Conservation (phyloP, 2,888 invertebrate genomes). For the Drosophila lutescens region DNA sequence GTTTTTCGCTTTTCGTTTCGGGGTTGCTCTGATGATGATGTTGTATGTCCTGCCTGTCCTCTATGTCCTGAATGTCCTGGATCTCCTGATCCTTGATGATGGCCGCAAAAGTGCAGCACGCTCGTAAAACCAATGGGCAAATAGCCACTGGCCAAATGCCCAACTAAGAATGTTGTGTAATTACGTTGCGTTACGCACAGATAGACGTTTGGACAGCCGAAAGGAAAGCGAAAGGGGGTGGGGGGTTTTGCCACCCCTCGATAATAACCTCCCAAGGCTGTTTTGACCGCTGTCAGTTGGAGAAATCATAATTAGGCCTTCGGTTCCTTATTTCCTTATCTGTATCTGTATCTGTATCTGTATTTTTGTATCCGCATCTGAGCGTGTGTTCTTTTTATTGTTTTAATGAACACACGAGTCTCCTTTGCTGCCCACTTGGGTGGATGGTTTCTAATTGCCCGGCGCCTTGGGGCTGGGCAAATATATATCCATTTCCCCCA, state of each 20-base stretch:
- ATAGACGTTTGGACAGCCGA: conserved; percentile 63
- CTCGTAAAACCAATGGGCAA: conserved; percentile 78
- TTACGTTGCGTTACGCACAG: conserved; percentile 76
- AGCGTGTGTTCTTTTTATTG: conserved; percentile 65
- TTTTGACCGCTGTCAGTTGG: conserved; percentile 66
- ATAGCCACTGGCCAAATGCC: conserved; percentile 69
- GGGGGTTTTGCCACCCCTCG: conserved; percentile 30
- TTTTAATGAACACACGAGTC: conserved; percentile 75
- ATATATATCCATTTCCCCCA: not conserved
- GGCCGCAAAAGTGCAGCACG: conserved; percentile 78
- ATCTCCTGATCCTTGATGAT: conserved; percentile 32
- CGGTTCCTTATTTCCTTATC: conserved; percentile 21
- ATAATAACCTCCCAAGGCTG: conserved; percentile 48
- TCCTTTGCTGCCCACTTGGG: not conserved
- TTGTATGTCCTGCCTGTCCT: conserved; percentile 7
- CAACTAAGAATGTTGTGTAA: conserved; percentile 76
- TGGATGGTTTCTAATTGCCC: conserved; percentile 9
- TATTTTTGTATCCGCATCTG: conserved; percentile 14
- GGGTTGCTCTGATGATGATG: conserved; percentile 35
- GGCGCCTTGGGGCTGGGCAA: not conserved
- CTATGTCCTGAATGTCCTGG: conserved; percentile 10
- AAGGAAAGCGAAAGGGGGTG: conserved; percentile 16
- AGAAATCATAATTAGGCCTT: conserved; percentile 76
- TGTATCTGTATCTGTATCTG: conserved; percentile 12
- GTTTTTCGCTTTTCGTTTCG: conserved; percentile 61